Base-by-base conservation (phyloP, 2,888 invertebrate genomes). In the Aphodius sticticus region DNA sequence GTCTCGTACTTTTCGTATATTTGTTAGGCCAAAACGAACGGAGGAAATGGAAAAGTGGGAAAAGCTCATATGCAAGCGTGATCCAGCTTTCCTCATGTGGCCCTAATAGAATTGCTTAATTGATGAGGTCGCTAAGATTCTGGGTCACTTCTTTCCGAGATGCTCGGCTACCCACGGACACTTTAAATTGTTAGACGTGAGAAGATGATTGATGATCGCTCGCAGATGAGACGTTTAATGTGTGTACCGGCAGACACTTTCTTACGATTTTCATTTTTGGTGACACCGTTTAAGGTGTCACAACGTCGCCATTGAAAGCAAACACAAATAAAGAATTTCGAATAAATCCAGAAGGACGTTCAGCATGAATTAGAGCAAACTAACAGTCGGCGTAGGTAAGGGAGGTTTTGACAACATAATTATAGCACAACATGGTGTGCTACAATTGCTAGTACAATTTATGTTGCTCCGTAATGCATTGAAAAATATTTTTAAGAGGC, bases 101-200 rank as follows among this genome's bases (percentile, higher is more conserved):
- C 12, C 53, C 53, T 53, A 53, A 53, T 53, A 5, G 53, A 26
- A 53, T 53, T 53, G 53, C 53, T 53, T 53, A 53, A 53, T 53
- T 53, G 53, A 53, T 53, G 53, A 53, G 53, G 53, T 53, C 53
- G 53, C 9, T 53, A 53, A 53, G 53, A 53, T 53, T 53, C 53
- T 53, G 53, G 53, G 53, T 53, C 53, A 53, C 53, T 53, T 53
- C 53, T 53, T 53, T 53, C 53, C 53, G 53, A 53, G 53, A 53
- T 53, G 53, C 53, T 5, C 53, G 3, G 53, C 53, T 53, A 53
- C 53, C 53, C 53, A 53, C 53, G 53, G 53, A 53, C 53, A 53
- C 53, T 53, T 53, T 53, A 53, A 53, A 53, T 53, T 53, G 53
- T 53, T 53, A 53, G 53, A 53, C 53, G 53, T 53, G 53, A 53